These are phyloP conservation scores for Chrysomela aeneicollis DNA, from an alignment of 2,888 invertebrate genomes.

Conservation along the genomic window DNA sequence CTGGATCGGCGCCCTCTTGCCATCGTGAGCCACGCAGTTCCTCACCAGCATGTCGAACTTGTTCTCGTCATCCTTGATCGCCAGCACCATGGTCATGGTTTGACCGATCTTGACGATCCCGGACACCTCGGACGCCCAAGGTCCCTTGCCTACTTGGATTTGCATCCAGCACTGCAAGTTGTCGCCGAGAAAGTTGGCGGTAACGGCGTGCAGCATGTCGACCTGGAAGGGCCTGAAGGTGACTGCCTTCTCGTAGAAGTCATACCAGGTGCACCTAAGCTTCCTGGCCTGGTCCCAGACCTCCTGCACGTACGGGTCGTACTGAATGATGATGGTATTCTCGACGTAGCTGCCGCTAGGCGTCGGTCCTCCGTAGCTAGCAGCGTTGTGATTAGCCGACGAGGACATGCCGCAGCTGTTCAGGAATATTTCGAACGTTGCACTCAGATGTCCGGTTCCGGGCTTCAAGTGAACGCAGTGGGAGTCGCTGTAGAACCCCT, in stretches of 20 bases:
- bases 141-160: conserved; percentile 94
- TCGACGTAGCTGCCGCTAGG: conserved; percentile 94
- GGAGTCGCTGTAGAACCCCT: conserved; percentile 90
- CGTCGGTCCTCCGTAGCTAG: conserved; percentile 83
- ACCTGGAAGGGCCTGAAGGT: conserved; percentile 96
- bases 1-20: conserved; percentile 91
- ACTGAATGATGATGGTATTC: conserved; percentile 93
- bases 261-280: conserved; percentile 93
- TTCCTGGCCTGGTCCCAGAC: conserved; percentile 96
- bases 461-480: conserved; percentile 93
- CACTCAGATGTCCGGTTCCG: conserved; percentile 88
- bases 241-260: conserved; percentile 94
- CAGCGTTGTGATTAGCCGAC: conserved; percentile 88
- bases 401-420: conserved; percentile 94
- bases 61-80: conserved; percentile 94
- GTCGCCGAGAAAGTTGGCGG: conserved; percentile 94
- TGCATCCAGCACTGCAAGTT: conserved; percentile 98
- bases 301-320: conserved; percentile 93
- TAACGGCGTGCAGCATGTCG: conserved; percentile 93
- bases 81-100: conserved; percentile 96
- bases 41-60: conserved; percentile 95
- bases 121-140: conserved; percentile 96
- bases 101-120: conserved; percentile 96
- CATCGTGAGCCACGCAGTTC: conserved; percentile 94
- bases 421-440: conserved; percentile 92